Base-by-base conservation (phyloP, 2,888 invertebrate species). In the Notodonta ziczac region DNA sequence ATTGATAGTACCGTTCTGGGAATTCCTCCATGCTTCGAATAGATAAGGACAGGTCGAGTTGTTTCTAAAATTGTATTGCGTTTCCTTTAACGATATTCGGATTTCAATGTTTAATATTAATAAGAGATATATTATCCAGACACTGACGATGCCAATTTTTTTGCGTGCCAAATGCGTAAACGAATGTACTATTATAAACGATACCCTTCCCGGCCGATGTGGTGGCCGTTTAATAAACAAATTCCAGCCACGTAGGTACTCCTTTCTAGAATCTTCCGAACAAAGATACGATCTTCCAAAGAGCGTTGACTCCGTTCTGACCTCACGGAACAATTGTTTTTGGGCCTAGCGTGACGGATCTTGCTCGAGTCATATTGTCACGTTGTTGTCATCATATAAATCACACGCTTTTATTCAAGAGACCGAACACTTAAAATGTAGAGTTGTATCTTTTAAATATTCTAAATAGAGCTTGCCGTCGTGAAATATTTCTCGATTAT, bases 401-500 rank as follows among this genome's bases (percentile, higher is more conserved):
- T 77, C 73, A 78, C 66, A 70, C 65, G 75, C 62, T 72, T 72
- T 78, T 69, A 69, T 77, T 75, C 63, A 67, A 62, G 60, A 65
- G 70, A 66, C 64, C 66, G 60, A 65, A 67, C 61, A 54, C 50
- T 62, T 59, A 64, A 65, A 52, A 68, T 60, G 67, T 64, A 63
- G 64, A 70, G 61, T 67, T 58, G 24, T 64, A 67, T 66, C 67
- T 69, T 66, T 59, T 59, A 59, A 61, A 63, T 65, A 40, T 58
- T 66, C 55, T 64, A 77, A 24, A 77, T 75, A 73, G 71, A 73
- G 79, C 76, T 76, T 70, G 78, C 78, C 73, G 80, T 81, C 78
- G 78, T 81, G 77, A 83, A 82, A 77, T 84, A 84, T 90, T 90
- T 86, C 86, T 82, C 73, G 86, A 84, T 83, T 82, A 87, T 85